A percentile compares a stretch with the other conserved stretches of the same genome.
Evolutionary conservation across 1,140 invertebrate genomes (phyloP).

Genomic region (Phymorhynchus buccinoides): DNA sequence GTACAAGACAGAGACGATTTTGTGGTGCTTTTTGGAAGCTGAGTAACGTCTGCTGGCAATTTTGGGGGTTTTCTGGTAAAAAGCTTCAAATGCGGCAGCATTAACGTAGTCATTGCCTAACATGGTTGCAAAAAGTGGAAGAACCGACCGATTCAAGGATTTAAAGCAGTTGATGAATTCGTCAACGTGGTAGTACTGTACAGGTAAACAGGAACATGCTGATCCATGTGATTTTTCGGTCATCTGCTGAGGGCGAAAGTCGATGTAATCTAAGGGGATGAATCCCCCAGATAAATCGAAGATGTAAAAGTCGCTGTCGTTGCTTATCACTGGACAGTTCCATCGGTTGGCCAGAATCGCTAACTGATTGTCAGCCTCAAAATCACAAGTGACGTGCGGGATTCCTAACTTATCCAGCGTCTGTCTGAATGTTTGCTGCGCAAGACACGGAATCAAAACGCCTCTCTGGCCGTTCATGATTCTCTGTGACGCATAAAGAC

Average conservation of each 20-base stretch:
- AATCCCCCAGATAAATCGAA: slow-evolving; percentile 82
- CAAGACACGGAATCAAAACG: slow-evolving; percentile 73
- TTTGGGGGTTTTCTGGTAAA: slow-evolving; percentile 80
- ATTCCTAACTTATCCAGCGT: slow-evolving; percentile 80
- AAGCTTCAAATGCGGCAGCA: slow-evolving; percentile 79
- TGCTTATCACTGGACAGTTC: slow-evolving; percentile 87
- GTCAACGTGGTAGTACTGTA: slow-evolving; percentile 83
- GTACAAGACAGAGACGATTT: slow-evolving; percentile 80
- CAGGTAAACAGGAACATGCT: slow-evolving; percentile 74
- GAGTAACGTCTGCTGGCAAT: slow-evolving; percentile 65
- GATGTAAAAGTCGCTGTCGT: slow-evolving; percentile 93
- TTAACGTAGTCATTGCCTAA: slow-evolving; percentile 92
- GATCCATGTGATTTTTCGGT: slow-evolving; percentile 35
- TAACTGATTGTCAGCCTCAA: slow-evolving; percentile 90
- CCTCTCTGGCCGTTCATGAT: slow-evolving; percentile 58
- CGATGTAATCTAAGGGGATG: slow-evolving; percentile 83
- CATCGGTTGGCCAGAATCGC: slow-evolving; percentile 83
- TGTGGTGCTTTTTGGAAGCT: slow-evolving; percentile 43
- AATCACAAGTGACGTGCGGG: slow-evolving; percentile 81
- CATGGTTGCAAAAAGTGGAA: slow-evolving; percentile 86
- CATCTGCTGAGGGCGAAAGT: slow-evolving; percentile 60
- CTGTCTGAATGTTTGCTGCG: slow-evolving; percentile 82
- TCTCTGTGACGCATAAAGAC: slow-evolving; percentile 75
- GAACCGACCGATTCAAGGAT: slow-evolving; percentile 78
- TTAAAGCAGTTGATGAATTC: slow-evolving; percentile 80